A percentile compares a stretch with the other conserved stretches of the same genome.
Evolutionary conservation across 2,113 vertebrate genomes (phyloP).

Genomic region (Atlantisia rogersi): DNA sequence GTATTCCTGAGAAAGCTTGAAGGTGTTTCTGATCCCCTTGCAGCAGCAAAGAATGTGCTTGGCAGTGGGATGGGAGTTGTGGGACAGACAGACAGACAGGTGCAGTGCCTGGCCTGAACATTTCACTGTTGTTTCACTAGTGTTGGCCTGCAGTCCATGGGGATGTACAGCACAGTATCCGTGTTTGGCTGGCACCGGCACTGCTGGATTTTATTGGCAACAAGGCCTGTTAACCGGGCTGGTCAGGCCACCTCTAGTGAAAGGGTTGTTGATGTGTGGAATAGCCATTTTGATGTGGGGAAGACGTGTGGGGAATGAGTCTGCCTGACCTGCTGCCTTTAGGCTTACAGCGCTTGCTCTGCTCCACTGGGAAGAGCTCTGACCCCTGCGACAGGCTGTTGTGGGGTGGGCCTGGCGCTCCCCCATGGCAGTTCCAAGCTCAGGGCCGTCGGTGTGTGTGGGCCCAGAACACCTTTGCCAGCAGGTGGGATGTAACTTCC

Average conservation of each 20-base stretch:
- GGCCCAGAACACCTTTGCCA: no score
- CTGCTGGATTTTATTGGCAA: not conserved
- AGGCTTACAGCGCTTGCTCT: not conserved
- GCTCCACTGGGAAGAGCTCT: not conserved
- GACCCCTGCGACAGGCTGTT: not conserved
- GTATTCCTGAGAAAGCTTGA: not conserved
- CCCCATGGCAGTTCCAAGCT: no score
- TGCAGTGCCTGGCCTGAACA: not conserved
- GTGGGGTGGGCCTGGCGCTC: no score
- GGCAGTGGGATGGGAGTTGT: not conserved
- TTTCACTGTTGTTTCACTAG: no score
- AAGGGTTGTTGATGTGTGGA: not conserved
- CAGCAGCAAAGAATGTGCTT: not conserved
- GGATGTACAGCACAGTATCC: not conserved
- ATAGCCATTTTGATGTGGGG: not conserved
- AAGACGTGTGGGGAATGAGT: not conserved
- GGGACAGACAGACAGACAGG: not conserved
- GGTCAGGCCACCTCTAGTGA: no score
- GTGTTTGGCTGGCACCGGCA: not conserved
- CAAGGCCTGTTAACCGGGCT: not conserved
- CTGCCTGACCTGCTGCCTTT: not conserved
- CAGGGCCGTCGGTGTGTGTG: no score
- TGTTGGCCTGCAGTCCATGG: not conserved
- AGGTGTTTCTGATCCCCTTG: not conserved
- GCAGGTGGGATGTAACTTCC: not conserved